Conservation (phyloP, 2,113 vertebrate genomes). For the Caranx ignobilis region DNA sequence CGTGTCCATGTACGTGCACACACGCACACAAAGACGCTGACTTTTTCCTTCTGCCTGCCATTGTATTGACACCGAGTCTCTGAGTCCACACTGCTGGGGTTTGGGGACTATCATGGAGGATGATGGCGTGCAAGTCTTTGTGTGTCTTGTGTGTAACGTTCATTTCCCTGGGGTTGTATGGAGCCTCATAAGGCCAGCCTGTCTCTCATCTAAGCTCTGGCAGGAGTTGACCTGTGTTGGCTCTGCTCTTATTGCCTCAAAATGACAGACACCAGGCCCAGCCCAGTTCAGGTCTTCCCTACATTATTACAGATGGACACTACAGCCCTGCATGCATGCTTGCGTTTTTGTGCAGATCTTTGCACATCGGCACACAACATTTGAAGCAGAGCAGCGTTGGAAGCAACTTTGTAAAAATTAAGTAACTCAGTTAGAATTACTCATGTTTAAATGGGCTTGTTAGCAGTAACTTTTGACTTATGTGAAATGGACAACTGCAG, state of each 20-base stretch:
- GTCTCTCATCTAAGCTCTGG: slow-evolving; percentile 65
- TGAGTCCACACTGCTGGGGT: slow-evolving; percentile 40
- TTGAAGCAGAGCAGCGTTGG: background rate
- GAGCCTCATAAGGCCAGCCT: slow-evolving; percentile 68
- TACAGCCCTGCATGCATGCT: background rate
- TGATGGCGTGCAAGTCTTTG: slow-evolving; percentile 33
- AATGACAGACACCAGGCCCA: slow-evolving; percentile 70
- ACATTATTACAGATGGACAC: slow-evolving; percentile 11
- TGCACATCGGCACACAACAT: slow-evolving; percentile 12
- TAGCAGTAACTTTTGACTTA: too few relatives aligned
- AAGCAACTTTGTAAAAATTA: too few relatives aligned
- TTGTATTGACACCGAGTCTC: slow-evolving; percentile 51
- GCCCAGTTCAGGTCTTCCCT: slow-evolving; percentile 2
- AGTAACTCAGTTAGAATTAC: too few relatives aligned
- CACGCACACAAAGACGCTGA: background rate
- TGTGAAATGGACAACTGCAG: too few relatives aligned
- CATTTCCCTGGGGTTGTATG: slow-evolving; percentile 62
- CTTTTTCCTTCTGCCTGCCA: slow-evolving; percentile 25
- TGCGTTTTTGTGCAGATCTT: background rate
- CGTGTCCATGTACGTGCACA: slow-evolving; percentile 2
- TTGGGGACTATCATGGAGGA: slow-evolving; percentile 32
- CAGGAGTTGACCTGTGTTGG: slow-evolving; percentile 66
- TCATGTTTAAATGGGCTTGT: too few relatives aligned
- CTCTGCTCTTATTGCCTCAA: slow-evolving; percentile 73
- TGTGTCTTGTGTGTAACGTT: slow-evolving; percentile 69